A percentile compares a stretch with the other conserved stretches of the same genome.
Conservation (phyloP, 2,888 invertebrate genomes). For the Acanthococcus lagerstroemiae region DNA sequence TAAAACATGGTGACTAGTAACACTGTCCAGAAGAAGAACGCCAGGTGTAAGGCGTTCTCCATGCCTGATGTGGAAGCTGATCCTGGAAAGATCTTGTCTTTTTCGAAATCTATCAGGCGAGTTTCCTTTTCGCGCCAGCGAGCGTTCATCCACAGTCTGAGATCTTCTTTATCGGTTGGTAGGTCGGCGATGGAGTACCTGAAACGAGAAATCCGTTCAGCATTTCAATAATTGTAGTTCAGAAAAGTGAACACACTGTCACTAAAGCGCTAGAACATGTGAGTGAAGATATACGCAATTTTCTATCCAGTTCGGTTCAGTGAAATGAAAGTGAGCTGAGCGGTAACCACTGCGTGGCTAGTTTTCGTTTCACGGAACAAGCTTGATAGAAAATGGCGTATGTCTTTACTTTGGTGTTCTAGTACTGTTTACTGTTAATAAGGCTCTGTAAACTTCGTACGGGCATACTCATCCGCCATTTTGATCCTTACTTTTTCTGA, state of each 20-base stretch:
- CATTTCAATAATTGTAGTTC: background rate
- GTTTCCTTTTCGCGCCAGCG: constrained; percentile 58
- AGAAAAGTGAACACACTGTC: background rate
- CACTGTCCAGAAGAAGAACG: constrained; percentile 56
- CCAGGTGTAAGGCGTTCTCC: constrained; percentile 45
- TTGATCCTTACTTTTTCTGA: too few species aligned
- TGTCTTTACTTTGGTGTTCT: too few species aligned
- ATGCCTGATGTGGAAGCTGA: background rate
- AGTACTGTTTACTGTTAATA: too few species aligned
- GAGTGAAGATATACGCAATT: background rate
- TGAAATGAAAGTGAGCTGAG: too few species aligned
- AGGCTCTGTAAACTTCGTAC: too few species aligned
- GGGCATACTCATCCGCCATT: too few species aligned
- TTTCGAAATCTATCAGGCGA: constrained; percentile 50
- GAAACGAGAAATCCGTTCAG: constrained; percentile 35
- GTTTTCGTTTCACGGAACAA: too few species aligned
- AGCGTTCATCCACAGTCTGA: constrained; percentile 55
- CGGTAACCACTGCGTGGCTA: too few species aligned
- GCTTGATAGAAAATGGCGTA: too few species aligned
- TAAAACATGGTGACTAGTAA: constrained; percentile 44
- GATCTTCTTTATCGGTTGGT: constrained; percentile 48
- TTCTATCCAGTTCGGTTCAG: too few species aligned
- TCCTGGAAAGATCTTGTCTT: constrained; percentile 45
- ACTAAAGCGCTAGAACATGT: background rate
- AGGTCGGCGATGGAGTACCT: constrained; percentile 53